Evolutionary conservation across 64 coral and sea anemone species (phyloP), one percentile per base, ranked within the genome.

Genomic region (Anthopleura sola): DNA sequence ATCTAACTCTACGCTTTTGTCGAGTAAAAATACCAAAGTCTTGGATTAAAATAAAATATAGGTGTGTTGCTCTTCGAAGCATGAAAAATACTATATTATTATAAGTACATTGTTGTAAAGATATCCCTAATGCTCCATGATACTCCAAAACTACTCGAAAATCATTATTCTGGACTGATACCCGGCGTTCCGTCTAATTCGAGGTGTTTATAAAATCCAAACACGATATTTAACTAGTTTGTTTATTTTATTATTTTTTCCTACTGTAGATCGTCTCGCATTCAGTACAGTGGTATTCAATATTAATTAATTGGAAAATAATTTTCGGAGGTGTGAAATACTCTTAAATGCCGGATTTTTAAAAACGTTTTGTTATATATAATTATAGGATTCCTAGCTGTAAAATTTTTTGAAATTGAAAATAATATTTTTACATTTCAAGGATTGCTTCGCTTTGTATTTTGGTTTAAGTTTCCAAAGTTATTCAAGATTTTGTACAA

Each of bases 31-130:
- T 62, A n/a, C 58, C 4, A 26, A 62, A 62, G 21, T 62, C 11
- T 71, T 29, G 23, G 26, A 32, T 71, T 71, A 36, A 71, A 71
- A 34, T 69, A 69, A 62, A n/a, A 71, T 36, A 15, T 71, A 71
- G 66, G 66, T 71, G 66, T 71, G 66, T 71, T 71, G 66, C 26
- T 71, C 66, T 71, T 36, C 34, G 66, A 71, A 71, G 66, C 66
- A 71, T 71, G 66, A 34, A 71, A 34, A 71, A 62, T 26, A 62
- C 0, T 26, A 28, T 26, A 62, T 62, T 62, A 23, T n/a, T 62
- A 16, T 15, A 71, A 71, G 31, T 71, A 20, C 10, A 6, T 62
- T 62, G 24, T 62, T 24, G 29, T 33, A 31, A 71, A 69, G 14
- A 71, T 33, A 14, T 71, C 13, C 24, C 62, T 68, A 32, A 68